These are phyloP conservation scores for Urocynchramus pylzowi DNA, from an alignment of 2,113 vertebrate species.

Conservation along the genomic window DNA sequence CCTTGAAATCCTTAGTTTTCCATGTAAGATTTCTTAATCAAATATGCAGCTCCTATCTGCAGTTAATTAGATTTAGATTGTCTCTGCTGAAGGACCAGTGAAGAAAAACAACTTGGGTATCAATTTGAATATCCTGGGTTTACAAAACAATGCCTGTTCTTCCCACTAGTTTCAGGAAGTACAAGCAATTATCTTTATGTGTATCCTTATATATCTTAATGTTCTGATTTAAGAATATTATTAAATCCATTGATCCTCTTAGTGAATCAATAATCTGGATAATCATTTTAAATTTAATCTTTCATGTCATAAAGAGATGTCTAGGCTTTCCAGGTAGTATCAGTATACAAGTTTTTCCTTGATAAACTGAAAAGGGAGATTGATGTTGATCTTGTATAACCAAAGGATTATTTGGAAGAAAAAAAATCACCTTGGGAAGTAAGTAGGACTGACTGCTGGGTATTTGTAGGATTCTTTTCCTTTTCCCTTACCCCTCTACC, in stretches of 20 bases:
- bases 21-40: background rate
- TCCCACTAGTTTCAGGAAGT: background rate
- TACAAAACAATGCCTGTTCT: background rate
- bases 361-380: background rate
- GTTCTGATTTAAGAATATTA: conserved; percentile 39
- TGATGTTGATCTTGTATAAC: background rate
- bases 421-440: background rate
- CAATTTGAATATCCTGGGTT: background rate
- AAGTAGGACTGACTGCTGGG: background rate
- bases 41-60: background rate
- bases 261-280: conserved; percentile 45
- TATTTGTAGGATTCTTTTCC: background rate
- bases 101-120: background rate
- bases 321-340: background rate
- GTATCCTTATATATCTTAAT: background rate
- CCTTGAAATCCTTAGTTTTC: conserved; percentile 30
- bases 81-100: background rate
- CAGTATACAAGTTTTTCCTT: background rate
- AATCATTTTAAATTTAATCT: conserved; percentile 54
- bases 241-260: conserved; percentile 58
- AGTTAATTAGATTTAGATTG: background rate
- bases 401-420: background rate
- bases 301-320: conserved; percentile 1
- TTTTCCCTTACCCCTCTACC: background rate
- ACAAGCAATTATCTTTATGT: background rate